Conservation (phyloP, 2,888 invertebrate genomes). For the Philereme vetulata region DNA sequence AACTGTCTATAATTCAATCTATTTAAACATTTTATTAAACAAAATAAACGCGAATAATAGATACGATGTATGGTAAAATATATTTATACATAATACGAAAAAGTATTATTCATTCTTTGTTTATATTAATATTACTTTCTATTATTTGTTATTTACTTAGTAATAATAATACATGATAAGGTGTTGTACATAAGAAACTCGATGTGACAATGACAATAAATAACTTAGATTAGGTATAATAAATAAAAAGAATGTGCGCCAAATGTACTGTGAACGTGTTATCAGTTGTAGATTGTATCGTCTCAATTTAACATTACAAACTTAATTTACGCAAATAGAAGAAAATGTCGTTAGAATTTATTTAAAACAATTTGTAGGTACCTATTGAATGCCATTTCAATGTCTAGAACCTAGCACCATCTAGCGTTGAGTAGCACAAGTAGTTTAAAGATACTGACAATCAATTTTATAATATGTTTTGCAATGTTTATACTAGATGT, state of each 20-base stretch:
- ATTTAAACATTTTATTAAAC: too few relatives aligned
- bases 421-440: slow-evolving; percentile 47
- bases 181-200: slow-evolving; percentile 48
- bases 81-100: not conserved
- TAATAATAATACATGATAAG: slow-evolving; percentile 16
- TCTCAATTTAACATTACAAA: not conserved
- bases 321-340: too few relatives aligned
- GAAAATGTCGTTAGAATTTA: not conserved
- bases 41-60: too few relatives aligned
- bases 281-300: slow-evolving; percentile 1
- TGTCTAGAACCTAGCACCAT: slow-evolving; percentile 33
- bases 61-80: not conserved
- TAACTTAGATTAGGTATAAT: slow-evolving; percentile 31
- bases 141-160: too few relatives aligned
- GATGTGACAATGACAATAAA: slow-evolving; percentile 78
- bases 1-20: too few relatives aligned
- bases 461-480: not conserved
- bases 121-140: too few relatives aligned
- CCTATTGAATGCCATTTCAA: too few relatives aligned
- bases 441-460: not conserved
- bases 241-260: slow-evolving; percentile 20
- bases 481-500: not conserved
- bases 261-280: slow-evolving; percentile 21
- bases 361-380: too few relatives aligned
- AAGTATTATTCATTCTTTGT: not conserved